These are phyloP conservation scores for Parazoanthus swiftii DNA, from an alignment of 92 coral and sea anemone genomes.

Conservation along the genomic window DNA sequence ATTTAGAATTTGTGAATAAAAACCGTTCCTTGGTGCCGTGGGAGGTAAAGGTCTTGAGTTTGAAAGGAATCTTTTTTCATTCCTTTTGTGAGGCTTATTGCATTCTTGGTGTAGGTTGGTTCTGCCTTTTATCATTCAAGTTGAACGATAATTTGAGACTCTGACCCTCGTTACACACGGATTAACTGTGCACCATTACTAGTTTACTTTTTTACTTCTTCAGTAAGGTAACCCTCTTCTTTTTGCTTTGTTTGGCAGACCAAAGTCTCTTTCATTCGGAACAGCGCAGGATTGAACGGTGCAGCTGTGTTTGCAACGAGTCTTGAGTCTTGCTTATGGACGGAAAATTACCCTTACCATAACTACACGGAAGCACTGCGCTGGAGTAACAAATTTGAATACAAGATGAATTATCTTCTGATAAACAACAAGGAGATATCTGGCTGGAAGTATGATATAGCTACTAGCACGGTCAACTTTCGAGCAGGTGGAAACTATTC, in stretches of 20 bases:
- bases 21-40: too few species aligned
- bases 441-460: slow-evolving; percentile 78
- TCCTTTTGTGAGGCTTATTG: too few species aligned
- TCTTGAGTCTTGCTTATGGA: slow-evolving; percentile 81
- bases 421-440: slow-evolving; percentile 28
- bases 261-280: slow-evolving; percentile 71
- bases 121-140: too few species aligned
- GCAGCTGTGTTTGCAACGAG: slow-evolving; percentile 85
- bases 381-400: slow-evolving; percentile 72
- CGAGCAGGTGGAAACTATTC: slow-evolving; percentile 23
- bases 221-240: too few species aligned
- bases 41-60: too few species aligned
- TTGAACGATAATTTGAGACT: too few species aligned
- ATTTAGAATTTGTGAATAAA: too few species aligned
- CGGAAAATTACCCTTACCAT: slow-evolving; percentile 62
- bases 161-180: too few species aligned
- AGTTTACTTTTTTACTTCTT: neutral
- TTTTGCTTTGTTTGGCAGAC: slow-evolving; percentile 48
- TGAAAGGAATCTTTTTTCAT: too few species aligned
- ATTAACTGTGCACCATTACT: too few species aligned
- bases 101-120: too few species aligned
- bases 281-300: slow-evolving; percentile 82
- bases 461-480: slow-evolving; percentile 67
- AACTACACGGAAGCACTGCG: slow-evolving; percentile 72
- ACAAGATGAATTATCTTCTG: slow-evolving; percentile 63